Evolutionary conservation across 2,113 vertebrate species (phyloP).

Genomic region (Eleginops maclovinus): DNA sequence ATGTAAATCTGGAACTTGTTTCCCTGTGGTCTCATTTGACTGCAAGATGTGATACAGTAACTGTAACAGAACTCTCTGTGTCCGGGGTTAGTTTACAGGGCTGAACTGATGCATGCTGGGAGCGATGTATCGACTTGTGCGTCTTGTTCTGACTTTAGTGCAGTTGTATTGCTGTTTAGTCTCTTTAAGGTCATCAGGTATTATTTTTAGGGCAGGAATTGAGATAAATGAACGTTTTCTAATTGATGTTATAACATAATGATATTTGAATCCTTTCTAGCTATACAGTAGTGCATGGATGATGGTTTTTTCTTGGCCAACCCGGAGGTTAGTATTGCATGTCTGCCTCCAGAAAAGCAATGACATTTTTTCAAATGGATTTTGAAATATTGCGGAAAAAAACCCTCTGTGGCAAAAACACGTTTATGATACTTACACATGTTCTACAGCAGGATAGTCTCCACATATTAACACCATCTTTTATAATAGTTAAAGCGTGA

Average conservation of each 20-base stretch:
- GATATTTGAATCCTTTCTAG: background rate
- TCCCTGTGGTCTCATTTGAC: constrained; percentile 63
- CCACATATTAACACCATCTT: too few species aligned
- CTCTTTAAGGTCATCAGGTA: background rate
- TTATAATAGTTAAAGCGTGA: too few species aligned
- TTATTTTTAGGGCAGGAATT: background rate
- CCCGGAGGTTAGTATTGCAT: too few species aligned
- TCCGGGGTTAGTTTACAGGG: constrained; percentile 14
- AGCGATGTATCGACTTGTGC: background rate
- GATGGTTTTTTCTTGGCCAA: too few species aligned
- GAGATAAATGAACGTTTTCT: background rate
- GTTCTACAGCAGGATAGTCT: too few species aligned
- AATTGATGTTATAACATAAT: background rate
- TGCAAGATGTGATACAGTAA: constrained; percentile 47
- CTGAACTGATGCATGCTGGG: constrained; percentile 40
- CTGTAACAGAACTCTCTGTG: constrained; percentile 38
- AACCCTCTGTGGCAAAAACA: too few species aligned
- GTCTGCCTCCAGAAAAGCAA: too few species aligned
- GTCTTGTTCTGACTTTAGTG: too few species aligned
- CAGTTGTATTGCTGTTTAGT: background rate
- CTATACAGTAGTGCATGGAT: too few species aligned
- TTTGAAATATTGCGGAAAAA: too few species aligned
- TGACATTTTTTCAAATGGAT: too few species aligned
- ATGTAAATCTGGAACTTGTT: constrained; percentile 53
- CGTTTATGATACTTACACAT: too few species aligned